Percentiles rank a stretch among this genome's conserved stretches.
phyloP scores from a whole-genome alignment of 2,888 invertebrate species.

The Drosophila pegasa region DNA sequence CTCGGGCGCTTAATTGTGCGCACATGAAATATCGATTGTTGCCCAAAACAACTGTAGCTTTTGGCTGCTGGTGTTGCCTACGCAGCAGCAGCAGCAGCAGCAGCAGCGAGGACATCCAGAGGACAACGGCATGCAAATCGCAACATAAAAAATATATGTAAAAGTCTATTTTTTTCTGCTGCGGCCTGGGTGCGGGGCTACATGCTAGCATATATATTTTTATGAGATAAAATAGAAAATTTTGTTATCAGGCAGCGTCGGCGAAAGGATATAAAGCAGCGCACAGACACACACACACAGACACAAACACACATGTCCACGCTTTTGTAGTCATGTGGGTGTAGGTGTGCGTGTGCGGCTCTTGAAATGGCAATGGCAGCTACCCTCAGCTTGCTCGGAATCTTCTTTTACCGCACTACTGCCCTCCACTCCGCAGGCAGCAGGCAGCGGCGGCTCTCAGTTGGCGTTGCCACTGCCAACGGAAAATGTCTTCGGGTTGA shows the following conservation, averaged over 20 bases:
- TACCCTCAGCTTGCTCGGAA: conserved; percentile 49
- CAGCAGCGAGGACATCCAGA: conserved; percentile 46
- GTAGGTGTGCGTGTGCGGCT: conserved; percentile 38
- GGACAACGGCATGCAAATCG: conserved; percentile 68
- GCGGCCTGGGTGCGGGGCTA: conserved; percentile 33
- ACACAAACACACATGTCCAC: conserved; percentile 41
- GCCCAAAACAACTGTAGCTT: conserved; percentile 25
- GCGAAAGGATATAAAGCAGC: conserved; percentile 78
- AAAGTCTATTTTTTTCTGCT: conserved; percentile 18
- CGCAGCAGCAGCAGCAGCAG: neutral
- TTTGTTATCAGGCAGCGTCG: conserved; percentile 79
- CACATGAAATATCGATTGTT: conserved; percentile 67
- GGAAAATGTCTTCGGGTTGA: conserved; percentile 80
- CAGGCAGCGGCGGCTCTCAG: conserved; percentile 17
- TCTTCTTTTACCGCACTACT: conserved; percentile 32
- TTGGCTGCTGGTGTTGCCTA: neutral
- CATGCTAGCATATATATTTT: conserved; percentile 63
- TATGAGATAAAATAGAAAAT: conserved; percentile 82
- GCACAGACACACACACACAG: conserved; percentile 54
- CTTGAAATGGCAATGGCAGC: conserved; percentile 75
- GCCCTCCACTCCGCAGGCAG: neutral
- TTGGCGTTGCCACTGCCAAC: conserved; percentile 68
- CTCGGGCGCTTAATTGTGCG: conserved; percentile 58
- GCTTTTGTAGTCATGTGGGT: conserved; percentile 43
- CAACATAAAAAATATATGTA: conserved; percentile 47